These are phyloP conservation scores for Polyommatus icarus DNA, from an alignment of 2,888 invertebrate species.

Conservation along the genomic window DNA sequence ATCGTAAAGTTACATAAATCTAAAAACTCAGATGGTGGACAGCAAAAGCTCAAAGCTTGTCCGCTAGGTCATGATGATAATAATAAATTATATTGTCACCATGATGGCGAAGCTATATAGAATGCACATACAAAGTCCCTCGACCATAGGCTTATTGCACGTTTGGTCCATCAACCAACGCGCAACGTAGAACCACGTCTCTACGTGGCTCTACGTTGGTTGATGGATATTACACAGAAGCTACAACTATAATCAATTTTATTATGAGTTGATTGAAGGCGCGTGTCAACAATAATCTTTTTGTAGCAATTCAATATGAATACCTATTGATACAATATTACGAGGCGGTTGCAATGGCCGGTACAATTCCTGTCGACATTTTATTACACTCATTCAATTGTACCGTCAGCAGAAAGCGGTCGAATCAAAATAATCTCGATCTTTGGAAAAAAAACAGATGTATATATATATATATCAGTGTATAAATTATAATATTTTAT, in stretches of 20 bases:
- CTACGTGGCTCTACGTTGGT: no score
- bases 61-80: no score
- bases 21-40: no score
- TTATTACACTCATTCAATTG: constrained; percentile 61
- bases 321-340: constrained; percentile 68
- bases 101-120: no score
- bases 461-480: no score
- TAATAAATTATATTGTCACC: no score
- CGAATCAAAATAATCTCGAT: constrained; percentile 29
- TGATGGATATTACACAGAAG: constrained; percentile 14
- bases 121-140: no score
- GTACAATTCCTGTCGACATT: constrained; percentile 67
- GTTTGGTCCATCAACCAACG: neutral
- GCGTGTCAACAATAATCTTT: constrained; percentile 58
- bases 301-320: constrained; percentile 57
- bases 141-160: no score
- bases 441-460: neutral
- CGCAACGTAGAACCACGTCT: neutral
- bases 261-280: constrained; percentile 35
- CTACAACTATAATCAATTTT: neutral
- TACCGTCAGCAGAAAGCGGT: constrained; percentile 54
- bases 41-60: no score
- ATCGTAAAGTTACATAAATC: no score
- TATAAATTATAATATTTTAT: no score
- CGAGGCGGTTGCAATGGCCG: constrained; percentile 53